Evolutionary conservation across 92 coral and sea anemone species (phyloP).

Genomic region (Parazoanthus swiftii): DNA sequence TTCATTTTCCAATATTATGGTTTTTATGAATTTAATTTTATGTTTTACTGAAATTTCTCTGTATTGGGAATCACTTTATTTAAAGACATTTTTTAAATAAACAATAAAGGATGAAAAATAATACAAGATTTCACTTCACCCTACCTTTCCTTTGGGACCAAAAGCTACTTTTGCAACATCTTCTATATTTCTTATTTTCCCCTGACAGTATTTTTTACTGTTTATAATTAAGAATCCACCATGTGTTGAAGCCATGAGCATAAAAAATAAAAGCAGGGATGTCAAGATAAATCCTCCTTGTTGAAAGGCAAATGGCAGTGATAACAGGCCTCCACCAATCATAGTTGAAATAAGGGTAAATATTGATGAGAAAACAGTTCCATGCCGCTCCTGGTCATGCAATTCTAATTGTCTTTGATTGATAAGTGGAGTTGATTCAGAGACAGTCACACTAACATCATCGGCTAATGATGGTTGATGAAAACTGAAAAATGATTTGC

Average conservation of each 20-base stretch:
- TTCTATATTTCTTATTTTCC: conserved; percentile 82
- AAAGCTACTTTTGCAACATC: conserved; percentile 87
- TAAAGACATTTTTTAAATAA: no score
- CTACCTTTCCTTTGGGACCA: conserved; percentile 87
- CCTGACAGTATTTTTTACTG: conserved; percentile 90
- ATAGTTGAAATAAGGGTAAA: conserved; percentile 87
- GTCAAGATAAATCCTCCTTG: conserved; percentile 86
- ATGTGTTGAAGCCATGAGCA: conserved; percentile 86
- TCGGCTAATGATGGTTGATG: background rate
- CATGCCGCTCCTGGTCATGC: conserved; percentile 71
- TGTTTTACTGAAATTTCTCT: background rate
- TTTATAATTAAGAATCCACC: conserved; percentile 84
- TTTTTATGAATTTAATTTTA: no score
- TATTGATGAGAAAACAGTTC: conserved; percentile 84
- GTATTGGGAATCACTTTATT: background rate
- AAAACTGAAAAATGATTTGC: background rate
- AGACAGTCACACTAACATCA: conserved; percentile 19
- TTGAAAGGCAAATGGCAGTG: conserved; percentile 86
- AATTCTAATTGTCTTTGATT: background rate
- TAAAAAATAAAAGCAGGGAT: conserved; percentile 59
- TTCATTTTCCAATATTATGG: no score
- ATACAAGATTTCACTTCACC: background rate
- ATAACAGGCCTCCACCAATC: conserved; percentile 87
- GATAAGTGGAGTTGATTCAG: conserved; percentile 67
- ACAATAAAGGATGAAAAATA: background rate